Base-by-base conservation (phyloP, 2,113 vertebrate genomes). In the Ia io region DNA sequence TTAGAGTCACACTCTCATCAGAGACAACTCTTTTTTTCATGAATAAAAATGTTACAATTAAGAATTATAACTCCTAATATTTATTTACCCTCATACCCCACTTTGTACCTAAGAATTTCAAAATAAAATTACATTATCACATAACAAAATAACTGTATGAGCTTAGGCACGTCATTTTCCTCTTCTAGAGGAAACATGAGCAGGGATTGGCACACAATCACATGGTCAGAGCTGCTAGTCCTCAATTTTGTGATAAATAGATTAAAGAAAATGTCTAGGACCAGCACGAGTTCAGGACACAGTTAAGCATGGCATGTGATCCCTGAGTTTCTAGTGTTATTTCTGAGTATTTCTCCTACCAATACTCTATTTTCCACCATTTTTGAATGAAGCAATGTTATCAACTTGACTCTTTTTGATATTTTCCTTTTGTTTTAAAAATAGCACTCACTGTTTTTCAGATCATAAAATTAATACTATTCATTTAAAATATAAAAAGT, bases 391-490 rank as follows among this genome's bases (percentile, higher is more conserved):
- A 74, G 13, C 7, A 28, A 53, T 40, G 5, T 74, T 89, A 76
- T 86, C 32, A 70, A 4, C 10, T 28, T 59, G 49, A 6, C 17
- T 71, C 74, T 79, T 92, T 35, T 44, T 63, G 11, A 8, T 71
- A 56, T 88, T 78, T 88, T 47, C 7, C 69, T 61, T 88, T 35
- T n/a, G 23, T 80, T 76, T 70, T 70, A 40, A 95, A 96, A 93
- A 44, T 30, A 86, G 6, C 28, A 63, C 69, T 16, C 42, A 61
- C 56, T 59, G 59, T 78, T 30, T 89, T 88, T 53, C 10, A 89
- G 63, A 53, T 65, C 47, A 42, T 63, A 89, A 90, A 89, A 77
- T 85, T 74, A 69, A 16, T 53, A 70, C 32, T 76, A 12, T 32
- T 82, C 8, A 67, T 63, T 90, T 80, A 61, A 74, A 76, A 90